These are phyloP conservation scores for Tapirus terrestris DNA, from an alignment of 2,113 vertebrate genomes.

Conservation along the genomic window DNA sequence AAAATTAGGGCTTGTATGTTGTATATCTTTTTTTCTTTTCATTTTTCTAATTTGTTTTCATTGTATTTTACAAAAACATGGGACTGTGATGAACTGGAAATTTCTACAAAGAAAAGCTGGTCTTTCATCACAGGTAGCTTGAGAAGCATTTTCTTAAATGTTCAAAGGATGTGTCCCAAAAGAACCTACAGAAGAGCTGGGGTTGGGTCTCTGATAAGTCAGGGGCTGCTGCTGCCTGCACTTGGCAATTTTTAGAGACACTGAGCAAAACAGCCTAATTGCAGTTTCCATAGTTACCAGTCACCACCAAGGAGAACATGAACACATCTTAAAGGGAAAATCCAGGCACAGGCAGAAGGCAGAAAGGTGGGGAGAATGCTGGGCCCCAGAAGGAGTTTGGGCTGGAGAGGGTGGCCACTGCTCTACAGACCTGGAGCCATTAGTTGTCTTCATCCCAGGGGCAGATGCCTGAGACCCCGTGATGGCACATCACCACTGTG, in stretches of 20 bases:
- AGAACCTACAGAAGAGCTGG: not conserved
- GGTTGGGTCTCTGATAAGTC: conserved; percentile 55
- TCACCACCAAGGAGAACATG: conserved; percentile 28
- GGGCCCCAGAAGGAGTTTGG: not conserved
- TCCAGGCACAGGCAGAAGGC: not conserved
- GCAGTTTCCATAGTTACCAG: conserved; percentile 82
- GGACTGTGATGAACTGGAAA: not conserved
- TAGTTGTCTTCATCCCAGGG: not conserved
- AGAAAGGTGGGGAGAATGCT: not conserved
- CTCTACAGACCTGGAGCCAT: not conserved
- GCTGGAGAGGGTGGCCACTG: not conserved
- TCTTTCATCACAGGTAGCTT: not conserved
- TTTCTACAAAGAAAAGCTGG: not conserved
- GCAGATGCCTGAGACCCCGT: not conserved
- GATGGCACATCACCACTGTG: not conserved
- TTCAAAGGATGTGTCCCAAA: not conserved
- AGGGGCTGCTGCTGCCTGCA: conserved; percentile 53
- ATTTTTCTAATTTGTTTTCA: conserved; percentile 52
- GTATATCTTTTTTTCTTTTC: not conserved
- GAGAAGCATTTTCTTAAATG: not conserved
- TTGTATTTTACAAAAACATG: conserved; percentile 13
- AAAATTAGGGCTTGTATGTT: not conserved
- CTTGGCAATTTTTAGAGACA: conserved; percentile 76
- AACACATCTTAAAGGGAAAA: conserved; percentile 72
- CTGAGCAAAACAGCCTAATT: conserved; percentile 76